Conservation (phyloP, 2,888 invertebrate species). For the Ormyrus pomaceus region DNA sequence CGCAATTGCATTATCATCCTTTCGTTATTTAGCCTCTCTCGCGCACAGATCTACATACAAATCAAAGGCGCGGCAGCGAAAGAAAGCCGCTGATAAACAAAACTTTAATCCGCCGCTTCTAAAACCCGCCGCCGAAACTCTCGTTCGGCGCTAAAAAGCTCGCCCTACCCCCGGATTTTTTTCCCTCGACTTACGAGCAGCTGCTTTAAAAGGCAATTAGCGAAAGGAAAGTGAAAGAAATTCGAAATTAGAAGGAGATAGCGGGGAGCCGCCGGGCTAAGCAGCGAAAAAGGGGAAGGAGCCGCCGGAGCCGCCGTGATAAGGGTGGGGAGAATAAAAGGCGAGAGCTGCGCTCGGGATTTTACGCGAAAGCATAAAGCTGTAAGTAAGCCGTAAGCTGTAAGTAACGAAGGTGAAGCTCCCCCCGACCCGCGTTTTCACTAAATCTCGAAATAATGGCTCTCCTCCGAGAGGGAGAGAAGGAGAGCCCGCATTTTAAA, state of each 20-base stretch:
- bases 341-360: constrained; percentile 40
- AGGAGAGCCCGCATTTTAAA: constrained; percentile 2
- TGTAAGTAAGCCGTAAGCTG: constrained; percentile 58
- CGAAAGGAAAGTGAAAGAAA: constrained; percentile 42
- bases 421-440: constrained; percentile 43
- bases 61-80: neutral
- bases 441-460: constrained; percentile 61
- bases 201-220: constrained; percentile 49
- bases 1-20: constrained; percentile 41
- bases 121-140: neutral
- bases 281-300: neutral
- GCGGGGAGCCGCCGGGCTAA: neutral
- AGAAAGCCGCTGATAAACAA: neutral
- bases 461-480: constrained; percentile 15
- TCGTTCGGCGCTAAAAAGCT: constrained; percentile 33
- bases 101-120: neutral
- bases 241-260: constrained; percentile 32
- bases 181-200: no score
- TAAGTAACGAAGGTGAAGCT: constrained; percentile 58
- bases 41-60: neutral
- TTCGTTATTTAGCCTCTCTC: constrained; percentile 5
- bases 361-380: constrained; percentile 57
- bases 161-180: no score
- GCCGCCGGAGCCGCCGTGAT: neutral
- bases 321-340: constrained; percentile 3